Base-by-base conservation (phyloP, 2,888 invertebrate species). In the Uloborus plumipes region DNA sequence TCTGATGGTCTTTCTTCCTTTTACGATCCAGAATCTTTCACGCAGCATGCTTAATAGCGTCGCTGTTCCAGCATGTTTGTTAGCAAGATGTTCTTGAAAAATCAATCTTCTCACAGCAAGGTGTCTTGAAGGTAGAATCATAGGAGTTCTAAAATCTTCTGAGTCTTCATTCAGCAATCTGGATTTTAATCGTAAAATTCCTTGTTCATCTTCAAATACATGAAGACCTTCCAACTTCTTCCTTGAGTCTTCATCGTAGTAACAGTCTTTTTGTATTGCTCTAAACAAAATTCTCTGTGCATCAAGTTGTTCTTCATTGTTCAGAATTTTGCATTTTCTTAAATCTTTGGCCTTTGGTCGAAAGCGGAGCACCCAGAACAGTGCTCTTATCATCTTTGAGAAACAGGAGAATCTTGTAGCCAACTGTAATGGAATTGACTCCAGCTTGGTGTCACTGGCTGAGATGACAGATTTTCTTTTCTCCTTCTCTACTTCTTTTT, bases 61-160 rank as follows among this genome's bases (percentile, higher is more conserved):
- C 18, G 49, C 26, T 58, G 62, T 20, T 47, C 69, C 76, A 31
- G 69, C 76, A 51, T 76, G 69, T 39, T 76, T 76, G 61, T 76
- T 26, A 26, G 16, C 50, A 20, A 67, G 14, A 76, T 61, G 62
- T 67, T 66, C 55, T 65, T 67, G 50, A 9, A 22, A 53, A 18
- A 69, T 50, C 14, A 76, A 20, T 66, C 75, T 66, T 59, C 47
- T 50, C 16, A 75, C 74, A 16, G 20, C 26, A 2, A 7, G 18
- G 53, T 74, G 66, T 59, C 18, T 59, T 11, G 62, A 62, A 26
- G 62, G 62, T 62, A 26, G n/a, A n/a, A n/a, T n/a, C n/a, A 55
- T 18, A 20, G 55, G 51, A 65, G 53, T 55, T 61, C 62, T 61
- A 20, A 64, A 39, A 59, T 76, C 76, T 22, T 59, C 22, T 9